Evolutionary conservation across 2,113 vertebrate genomes (phyloP), one percentile per base, ranked within the genome.

Genomic region (Archilochus colubris): DNA sequence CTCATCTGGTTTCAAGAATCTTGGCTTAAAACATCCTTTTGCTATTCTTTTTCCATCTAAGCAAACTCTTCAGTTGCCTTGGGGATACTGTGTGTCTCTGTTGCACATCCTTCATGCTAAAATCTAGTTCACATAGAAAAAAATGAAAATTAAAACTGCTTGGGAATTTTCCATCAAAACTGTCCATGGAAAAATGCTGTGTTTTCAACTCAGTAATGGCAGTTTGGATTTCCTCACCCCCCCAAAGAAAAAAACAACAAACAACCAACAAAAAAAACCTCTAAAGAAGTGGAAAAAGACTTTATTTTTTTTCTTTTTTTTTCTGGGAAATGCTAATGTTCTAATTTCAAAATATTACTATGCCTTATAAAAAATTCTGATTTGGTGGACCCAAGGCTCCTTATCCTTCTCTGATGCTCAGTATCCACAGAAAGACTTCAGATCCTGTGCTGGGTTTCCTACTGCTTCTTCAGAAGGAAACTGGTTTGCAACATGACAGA

Each of bases 81-180:
- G 0, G 87, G 94, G 91, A 67, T 80, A 7, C 59, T 57, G 38
- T 3, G 5, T 48, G 18, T 69, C 77, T 64, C 40, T 55, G 62
- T 51, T 73, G 66, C 3, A 8, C 43, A 93, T 82, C 48, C 82
- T 89, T 94, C 67, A 22, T 28, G 30, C 59, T 89, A 66, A 85
- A 87, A 96, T 80, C 70, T 92, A 94, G 86, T 85, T 95, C 96
- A 94, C 62, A 25, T 12, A 74, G 74, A 94, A 82, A 46, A 66
- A 90, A 92, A 55, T n/a, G 67, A 94, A 76, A 92, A 80, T 46
- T 51, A 27, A 89, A 31, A 20, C 50, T 96, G 62, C 62, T 14
- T 76, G 46, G 63, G 38, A 79, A 94, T 92, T 94, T 95, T 94
- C 84, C 63, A 67, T 77, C 40, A 53, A 59, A 91, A 89, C 0